Conservation (phyloP, 2,113 vertebrate species). For the Cavia porcellus region DNA sequence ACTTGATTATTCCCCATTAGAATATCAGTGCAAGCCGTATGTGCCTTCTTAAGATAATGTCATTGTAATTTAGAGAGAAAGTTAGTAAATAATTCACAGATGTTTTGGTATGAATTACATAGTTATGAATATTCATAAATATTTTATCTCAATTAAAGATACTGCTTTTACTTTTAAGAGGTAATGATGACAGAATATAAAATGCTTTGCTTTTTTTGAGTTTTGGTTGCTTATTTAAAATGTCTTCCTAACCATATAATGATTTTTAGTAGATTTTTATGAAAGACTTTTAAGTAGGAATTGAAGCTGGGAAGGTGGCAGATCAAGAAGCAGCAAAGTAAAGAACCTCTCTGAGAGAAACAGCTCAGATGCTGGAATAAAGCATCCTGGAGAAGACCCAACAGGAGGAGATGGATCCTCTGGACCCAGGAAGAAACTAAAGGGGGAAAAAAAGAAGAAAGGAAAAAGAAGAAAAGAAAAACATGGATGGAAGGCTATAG, state of each 20-base stretch:
- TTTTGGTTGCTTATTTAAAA: constrained; percentile 46
- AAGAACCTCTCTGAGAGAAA: too few species aligned
- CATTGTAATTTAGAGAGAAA: constrained; percentile 90
- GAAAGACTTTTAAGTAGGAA: not conserved
- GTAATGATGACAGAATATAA: constrained; percentile 70
- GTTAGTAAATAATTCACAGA: constrained; percentile 91
- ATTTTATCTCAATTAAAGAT: constrained; percentile 78
- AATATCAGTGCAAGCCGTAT: constrained; percentile 85
- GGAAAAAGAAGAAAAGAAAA: too few species aligned
- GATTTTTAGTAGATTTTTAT: constrained; percentile 11
- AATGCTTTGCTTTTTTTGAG: constrained; percentile 61
- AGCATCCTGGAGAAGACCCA: too few species aligned
- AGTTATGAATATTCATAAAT: constrained; percentile 88
- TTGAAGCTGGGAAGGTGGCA: too few species aligned
- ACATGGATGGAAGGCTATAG: too few species aligned
- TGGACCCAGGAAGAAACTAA: too few species aligned
- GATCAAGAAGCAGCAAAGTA: too few species aligned
- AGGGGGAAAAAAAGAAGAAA: too few species aligned
- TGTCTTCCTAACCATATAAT: constrained; percentile 8
- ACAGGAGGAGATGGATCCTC: too few species aligned
- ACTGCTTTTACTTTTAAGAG: constrained; percentile 83
- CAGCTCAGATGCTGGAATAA: too few species aligned
- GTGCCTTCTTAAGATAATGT: constrained; percentile 87
- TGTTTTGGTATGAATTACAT: constrained; percentile 88
- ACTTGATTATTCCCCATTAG: constrained; percentile 86